These are phyloP conservation scores for Spheniscus mendiculus DNA, from an alignment of 2,113 vertebrate species.

Conservation along the genomic window DNA sequence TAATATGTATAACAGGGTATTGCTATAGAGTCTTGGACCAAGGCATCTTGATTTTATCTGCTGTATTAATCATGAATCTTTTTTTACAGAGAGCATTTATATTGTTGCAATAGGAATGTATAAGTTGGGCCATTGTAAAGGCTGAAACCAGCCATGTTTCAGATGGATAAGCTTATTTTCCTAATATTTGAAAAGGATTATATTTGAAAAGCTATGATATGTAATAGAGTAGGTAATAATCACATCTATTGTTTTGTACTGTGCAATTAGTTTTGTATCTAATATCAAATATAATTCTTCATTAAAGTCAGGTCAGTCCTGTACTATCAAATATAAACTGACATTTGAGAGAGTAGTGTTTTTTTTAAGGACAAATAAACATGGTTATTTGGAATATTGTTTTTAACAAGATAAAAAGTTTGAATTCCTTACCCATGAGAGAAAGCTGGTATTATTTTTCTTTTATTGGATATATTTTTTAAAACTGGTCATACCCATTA, in stretches of 20 bases:
- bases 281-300: not conserved
- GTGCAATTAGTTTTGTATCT: not conserved
- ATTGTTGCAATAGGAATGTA: not conserved
- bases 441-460: not conserved
- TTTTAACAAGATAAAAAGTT: not conserved
- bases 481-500: not conserved
- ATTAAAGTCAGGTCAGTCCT: not conserved
- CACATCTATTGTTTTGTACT: not conserved
- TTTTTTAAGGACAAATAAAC: not conserved
- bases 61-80: not conserved
- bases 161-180: not conserved
- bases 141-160: not conserved
- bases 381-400: not conserved
- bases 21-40: not conserved
- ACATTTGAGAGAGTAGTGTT: not conserved
- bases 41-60: not conserved
- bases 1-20: not conserved
- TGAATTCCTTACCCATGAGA: not conserved
- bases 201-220: not conserved
- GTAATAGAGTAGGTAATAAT: not conserved
- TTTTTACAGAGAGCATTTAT: not conserved
- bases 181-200: not conserved
- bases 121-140: not conserved
- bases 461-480: not conserved
- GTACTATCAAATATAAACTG: not conserved